Evolutionary conservation across 2,113 vertebrate genomes (phyloP).

Genomic region (Corapipo altera): DNA sequence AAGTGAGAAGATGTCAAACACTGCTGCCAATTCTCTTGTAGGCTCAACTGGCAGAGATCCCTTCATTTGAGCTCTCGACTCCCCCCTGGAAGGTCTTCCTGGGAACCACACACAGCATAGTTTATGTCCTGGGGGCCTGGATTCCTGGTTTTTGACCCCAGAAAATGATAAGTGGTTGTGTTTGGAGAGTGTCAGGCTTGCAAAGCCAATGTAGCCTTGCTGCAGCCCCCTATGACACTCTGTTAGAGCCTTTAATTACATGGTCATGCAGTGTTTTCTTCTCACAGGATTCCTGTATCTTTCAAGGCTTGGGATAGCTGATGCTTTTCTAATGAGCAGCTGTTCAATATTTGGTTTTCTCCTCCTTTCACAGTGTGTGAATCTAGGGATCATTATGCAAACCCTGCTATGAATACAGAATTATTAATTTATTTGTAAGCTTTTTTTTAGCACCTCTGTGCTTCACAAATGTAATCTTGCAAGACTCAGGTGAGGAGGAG

Average conservation of each 20-base stretch:
- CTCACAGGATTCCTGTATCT: background rate
- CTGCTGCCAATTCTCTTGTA: background rate
- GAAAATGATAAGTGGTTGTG: background rate
- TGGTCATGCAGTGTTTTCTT: background rate
- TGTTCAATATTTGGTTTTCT: constrained; percentile 52
- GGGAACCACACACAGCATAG: background rate
- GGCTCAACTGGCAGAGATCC: background rate
- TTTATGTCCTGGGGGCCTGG: background rate
- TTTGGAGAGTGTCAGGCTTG: background rate
- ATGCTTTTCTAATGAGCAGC: constrained; percentile 37
- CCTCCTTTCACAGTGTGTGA: background rate
- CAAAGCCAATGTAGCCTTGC: background rate
- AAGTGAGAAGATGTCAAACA: background rate
- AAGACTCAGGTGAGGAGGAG: background rate
- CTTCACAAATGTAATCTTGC: background rate
- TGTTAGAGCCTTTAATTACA: background rate
- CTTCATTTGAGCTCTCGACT: background rate
- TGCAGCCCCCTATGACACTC: background rate
- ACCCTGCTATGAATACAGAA: constrained; percentile 13
- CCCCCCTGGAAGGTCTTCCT: background rate
- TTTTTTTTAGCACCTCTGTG: background rate
- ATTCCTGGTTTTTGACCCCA: background rate
- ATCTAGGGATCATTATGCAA: constrained; percentile 29
- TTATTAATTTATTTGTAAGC: background rate
- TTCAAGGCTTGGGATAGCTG: background rate